Conservation (phyloP, 2,888 invertebrate species). For the Caenorhabditis japonica region DNA sequence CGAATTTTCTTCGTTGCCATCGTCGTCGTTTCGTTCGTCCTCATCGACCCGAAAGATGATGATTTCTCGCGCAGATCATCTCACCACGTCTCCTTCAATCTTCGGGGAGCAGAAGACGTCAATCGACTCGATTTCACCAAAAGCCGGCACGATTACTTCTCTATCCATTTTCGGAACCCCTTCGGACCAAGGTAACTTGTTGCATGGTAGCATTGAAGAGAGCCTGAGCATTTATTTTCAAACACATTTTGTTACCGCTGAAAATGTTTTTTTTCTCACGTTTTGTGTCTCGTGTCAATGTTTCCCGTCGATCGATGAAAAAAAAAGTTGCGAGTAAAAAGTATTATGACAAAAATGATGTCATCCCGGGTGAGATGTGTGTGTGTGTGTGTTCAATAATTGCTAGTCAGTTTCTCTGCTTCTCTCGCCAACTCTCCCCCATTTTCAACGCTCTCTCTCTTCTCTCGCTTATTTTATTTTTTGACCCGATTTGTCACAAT, state of each 20-base stretch:
- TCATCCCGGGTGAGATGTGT: conserved; percentile 17
- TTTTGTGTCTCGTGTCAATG: not conserved
- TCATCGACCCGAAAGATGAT: conserved; percentile 20
- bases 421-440: conserved; percentile 26
- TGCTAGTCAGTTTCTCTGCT: conserved; percentile 37
- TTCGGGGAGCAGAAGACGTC: conserved; percentile 10
- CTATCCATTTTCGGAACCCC: conserved; percentile 56
- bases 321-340: not conserved
- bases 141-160: conserved; percentile 50
- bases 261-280: not conserved
- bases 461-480: conserved; percentile 10
- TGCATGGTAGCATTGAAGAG: conserved; percentile 8
- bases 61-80: conserved; percentile 43
- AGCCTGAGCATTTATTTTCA: conserved; percentile 23
- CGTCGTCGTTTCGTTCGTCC: conserved; percentile 6
- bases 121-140: conserved; percentile 11
- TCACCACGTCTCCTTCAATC: conserved; percentile 23
- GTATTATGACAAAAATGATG: conserved; percentile 12
- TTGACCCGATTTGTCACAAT: no score
- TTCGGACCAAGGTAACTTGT: conserved; percentile 49
- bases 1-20: conserved; percentile 14
- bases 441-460: conserved; percentile 12
- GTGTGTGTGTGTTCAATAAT: conserved; percentile 32
- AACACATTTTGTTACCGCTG: conserved; percentile 1
- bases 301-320: not conserved